A percentile compares a stretch with the other conserved stretches of the same genome.
Conservation (phyloP, 2,888 invertebrate species). For the Hydroisotoma schaefferi region DNA sequence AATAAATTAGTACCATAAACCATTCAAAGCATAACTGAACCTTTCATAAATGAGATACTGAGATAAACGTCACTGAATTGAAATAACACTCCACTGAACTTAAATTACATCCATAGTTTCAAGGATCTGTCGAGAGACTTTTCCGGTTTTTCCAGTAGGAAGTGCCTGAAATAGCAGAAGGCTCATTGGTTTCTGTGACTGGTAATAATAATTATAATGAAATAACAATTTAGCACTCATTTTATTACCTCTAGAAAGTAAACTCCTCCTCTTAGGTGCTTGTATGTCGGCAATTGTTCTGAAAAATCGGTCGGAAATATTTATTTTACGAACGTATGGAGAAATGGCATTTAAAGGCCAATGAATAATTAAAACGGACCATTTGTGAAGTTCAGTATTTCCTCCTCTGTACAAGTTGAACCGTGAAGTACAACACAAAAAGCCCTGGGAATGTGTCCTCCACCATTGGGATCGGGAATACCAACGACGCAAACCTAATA, state of each 20-base stretch:
- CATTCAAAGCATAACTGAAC: too few relatives aligned
- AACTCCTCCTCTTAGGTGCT: conserved; percentile 36
- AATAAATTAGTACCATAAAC: too few relatives aligned
- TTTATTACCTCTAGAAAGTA: conserved; percentile 23
- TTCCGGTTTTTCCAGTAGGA: conserved; percentile 38
- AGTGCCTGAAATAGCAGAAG: conserved; percentile 13
- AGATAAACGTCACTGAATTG: too few relatives aligned
- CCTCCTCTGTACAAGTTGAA: conserved; percentile 19
- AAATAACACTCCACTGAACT: neutral
- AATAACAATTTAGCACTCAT: too few relatives aligned
- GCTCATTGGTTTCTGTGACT: neutral
- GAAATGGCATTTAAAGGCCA: neutral
- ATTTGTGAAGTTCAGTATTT: conserved; percentile 40
- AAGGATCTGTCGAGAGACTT: conserved; percentile 29
- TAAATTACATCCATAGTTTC: conserved; percentile 18
- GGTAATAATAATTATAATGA: too few relatives aligned
- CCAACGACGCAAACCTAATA: conserved; percentile 41
- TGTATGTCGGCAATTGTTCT: conserved; percentile 31
- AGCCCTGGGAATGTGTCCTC: conserved; percentile 44
- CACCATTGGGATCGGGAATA: conserved; percentile 40
- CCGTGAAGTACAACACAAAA: conserved; percentile 27
- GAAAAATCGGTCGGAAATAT: neutral
- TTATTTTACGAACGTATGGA: neutral
- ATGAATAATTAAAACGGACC: conserved; percentile 22
- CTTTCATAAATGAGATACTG: too few relatives aligned